Evolutionary conservation across 2,113 vertebrate genomes (phyloP).

Genomic region (Tragelaphus imberbis): DNA sequence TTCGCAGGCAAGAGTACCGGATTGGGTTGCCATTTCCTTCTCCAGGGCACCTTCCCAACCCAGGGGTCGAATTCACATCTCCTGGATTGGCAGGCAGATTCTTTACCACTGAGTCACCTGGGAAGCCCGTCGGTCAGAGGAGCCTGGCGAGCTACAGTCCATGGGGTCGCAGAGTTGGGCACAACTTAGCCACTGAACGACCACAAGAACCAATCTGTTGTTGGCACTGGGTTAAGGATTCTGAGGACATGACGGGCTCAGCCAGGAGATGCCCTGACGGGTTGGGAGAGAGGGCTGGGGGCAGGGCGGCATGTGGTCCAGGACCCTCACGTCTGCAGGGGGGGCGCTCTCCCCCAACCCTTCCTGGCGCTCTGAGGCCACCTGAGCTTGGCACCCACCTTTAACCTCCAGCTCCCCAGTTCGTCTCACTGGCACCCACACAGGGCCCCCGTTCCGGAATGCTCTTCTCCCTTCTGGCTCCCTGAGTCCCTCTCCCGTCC

Average conservation of each 20-base stretch:
- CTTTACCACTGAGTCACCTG: neutral
- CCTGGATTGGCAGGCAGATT: neutral
- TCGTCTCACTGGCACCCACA: accelerated
- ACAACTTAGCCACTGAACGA: neutral
- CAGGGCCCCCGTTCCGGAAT: accelerated
- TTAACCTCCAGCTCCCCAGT: neutral
- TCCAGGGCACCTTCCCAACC: neutral
- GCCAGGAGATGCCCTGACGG: neutral
- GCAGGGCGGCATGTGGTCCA: accelerated
- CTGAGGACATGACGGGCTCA: neutral
- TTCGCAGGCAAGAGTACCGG: neutral
- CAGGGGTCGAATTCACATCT: neutral
- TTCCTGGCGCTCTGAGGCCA: accelerated
- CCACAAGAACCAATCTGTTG: accelerated
- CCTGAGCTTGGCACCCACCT: accelerated
- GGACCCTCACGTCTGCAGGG: neutral
- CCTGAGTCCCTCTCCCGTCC: neutral
- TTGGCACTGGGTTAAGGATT: neutral
- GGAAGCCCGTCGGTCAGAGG: neutral
- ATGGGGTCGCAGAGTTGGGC: accelerated
- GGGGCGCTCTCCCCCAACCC: accelerated
- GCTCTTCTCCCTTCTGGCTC: neutral
- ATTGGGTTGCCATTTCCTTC: neutral
- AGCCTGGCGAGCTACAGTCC: neutral
- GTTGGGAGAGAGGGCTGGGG: neutral